Percentiles rank a stretch among this genome's conserved stretches.
phyloP scores from a whole-genome alignment of 2,888 invertebrate genomes.

The Tholera decimalis region DNA sequence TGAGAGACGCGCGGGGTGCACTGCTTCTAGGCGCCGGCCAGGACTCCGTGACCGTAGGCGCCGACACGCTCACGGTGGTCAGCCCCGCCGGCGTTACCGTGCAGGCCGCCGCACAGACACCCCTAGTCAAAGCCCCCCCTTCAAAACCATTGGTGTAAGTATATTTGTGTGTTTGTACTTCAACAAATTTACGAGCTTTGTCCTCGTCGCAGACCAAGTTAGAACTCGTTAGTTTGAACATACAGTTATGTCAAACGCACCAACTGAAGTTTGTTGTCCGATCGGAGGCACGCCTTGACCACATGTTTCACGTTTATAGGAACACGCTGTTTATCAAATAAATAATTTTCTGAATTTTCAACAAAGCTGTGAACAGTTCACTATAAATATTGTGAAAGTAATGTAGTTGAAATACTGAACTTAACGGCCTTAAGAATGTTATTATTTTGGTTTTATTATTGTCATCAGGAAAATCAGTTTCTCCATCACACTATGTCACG shows the following conservation, averaged over 20 bases:
- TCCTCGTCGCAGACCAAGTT: constrained; percentile 58
- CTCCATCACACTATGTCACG: too few species aligned
- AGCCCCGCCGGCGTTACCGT: constrained; percentile 97
- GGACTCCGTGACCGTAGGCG: constrained; percentile 95
- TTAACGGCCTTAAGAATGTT: too few species aligned
- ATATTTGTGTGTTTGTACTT: constrained; percentile 61
- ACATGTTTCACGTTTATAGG: constrained; percentile 37
- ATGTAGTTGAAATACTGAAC: too few species aligned
- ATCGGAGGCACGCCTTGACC: constrained; percentile 50
- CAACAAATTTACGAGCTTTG: constrained; percentile 46
- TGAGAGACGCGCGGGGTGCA: constrained; percentile 95
- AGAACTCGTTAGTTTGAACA: constrained; percentile 63
- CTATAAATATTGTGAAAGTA: not conserved
- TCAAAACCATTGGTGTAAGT: constrained; percentile 96
- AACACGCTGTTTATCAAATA: constrained; percentile 27
- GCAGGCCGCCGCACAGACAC: constrained; percentile 96
- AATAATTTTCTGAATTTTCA: constrained; percentile 22
- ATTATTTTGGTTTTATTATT: too few species aligned
- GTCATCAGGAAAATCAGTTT: too few species aligned
- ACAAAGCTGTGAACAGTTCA: not conserved
- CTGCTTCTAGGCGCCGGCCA: constrained; percentile 95
- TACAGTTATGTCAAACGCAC: constrained; percentile 57
- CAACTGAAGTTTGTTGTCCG: constrained; percentile 55
- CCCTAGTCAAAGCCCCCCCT: constrained; percentile 95
- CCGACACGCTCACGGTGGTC: constrained; percentile 95